Evolutionary conservation across 2,113 vertebrate species (phyloP).

Genomic region (Hypocryptadius cinnamomeus): DNA sequence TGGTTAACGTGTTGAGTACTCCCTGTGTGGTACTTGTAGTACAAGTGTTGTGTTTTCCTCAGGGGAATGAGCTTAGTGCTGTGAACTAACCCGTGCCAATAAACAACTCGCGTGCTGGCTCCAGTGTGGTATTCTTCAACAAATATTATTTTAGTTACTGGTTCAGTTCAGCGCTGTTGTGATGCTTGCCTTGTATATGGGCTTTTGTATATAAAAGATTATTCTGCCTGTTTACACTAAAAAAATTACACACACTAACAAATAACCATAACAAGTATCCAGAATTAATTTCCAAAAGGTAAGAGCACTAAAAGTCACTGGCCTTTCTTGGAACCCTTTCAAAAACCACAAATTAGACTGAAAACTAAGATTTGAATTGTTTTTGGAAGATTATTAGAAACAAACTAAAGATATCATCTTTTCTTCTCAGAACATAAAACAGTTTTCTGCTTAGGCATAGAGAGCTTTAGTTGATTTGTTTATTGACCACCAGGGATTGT

Average conservation of each 20-base stretch:
- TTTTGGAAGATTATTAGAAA: not conserved
- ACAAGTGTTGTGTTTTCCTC: not conserved
- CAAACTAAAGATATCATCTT: not conserved
- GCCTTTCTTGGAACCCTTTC: not conserved
- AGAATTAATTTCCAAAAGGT: not conserved
- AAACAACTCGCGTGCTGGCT: not conserved
- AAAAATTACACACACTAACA: not conserved
- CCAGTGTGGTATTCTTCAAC: not conserved
- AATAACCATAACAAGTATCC: not conserved
- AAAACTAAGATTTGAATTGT: not conserved
- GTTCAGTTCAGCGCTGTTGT: not conserved
- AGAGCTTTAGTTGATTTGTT: not conserved
- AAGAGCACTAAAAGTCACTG: not conserved
- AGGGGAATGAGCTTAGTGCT: not conserved
- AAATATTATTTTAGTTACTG: not conserved
- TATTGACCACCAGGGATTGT: not conserved
- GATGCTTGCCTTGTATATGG: not conserved
- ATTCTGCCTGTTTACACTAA: not conserved
- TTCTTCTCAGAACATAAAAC: not conserved
- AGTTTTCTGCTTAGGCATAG: not conserved
- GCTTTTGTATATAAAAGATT: not conserved
- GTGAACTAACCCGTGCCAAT: not conserved
- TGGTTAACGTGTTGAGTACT: not conserved
- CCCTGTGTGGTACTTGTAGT: not conserved
- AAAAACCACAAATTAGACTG: not conserved